A percentile compares a stretch with the other conserved stretches of the same genome.
These are phyloP conservation scores for Eumacrocentrus americanus DNA, from an alignment of 2,888 invertebrate genomes.

Conservation along the genomic window DNA sequence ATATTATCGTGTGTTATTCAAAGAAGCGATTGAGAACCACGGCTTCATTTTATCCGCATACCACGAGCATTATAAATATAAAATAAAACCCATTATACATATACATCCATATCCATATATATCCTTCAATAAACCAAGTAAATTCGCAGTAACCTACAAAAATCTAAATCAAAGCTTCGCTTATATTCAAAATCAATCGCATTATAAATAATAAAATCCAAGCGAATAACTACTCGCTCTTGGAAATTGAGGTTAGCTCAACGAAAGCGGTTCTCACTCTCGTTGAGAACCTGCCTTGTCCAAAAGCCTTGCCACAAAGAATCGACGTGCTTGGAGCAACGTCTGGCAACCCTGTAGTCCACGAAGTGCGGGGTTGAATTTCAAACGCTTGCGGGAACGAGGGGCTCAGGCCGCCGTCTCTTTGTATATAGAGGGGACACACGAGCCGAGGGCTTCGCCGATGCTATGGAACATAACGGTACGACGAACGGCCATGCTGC, in stretches of 20 bases:
- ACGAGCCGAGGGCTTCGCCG: constrained; percentile 25
- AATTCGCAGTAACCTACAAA: background rate
- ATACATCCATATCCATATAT: too few species aligned
- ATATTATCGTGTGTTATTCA: too few species aligned
- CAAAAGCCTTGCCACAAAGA: constrained; percentile 3
- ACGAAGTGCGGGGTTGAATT: constrained; percentile 54
- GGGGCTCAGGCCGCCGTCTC: constrained; percentile 34
- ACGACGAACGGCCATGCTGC: constrained; percentile 47
- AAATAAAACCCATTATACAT: too few species aligned
- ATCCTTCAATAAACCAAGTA: background rate
- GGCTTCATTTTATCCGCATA: background rate
- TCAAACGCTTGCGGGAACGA: constrained; percentile 54
- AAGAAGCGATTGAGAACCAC: background rate
- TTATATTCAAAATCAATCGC: constrained; percentile 5
- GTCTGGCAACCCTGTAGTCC: constrained; percentile 52
- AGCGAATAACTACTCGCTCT: constrained; percentile 3
- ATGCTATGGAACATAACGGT: constrained; percentile 53
- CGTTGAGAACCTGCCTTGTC: background rate
- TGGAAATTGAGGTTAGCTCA: constrained; percentile 22
- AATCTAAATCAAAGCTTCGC: background rate
- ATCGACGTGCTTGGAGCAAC: constrained; percentile 17
- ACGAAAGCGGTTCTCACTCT: constrained; percentile 15
- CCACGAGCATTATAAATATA: background rate
- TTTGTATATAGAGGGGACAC: constrained; percentile 21
- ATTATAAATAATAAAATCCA: constrained; percentile 4